phyloP scores from a whole-genome alignment of 2,797 vertebrate species.

The Lepilemur septentrionalis region DNA sequence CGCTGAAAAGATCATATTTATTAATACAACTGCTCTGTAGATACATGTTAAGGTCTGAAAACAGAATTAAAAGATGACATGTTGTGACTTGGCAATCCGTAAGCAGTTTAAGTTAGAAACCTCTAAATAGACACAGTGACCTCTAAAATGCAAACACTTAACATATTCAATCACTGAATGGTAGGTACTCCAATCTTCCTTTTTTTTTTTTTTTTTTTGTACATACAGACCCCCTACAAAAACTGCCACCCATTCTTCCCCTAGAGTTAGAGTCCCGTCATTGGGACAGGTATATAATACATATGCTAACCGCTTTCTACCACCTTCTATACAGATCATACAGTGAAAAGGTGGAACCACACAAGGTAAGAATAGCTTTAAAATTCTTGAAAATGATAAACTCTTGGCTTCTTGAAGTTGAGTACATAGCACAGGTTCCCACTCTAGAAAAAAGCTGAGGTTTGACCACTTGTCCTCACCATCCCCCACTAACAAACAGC shows the following conservation, averaged over 20 bases:
- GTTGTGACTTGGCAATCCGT: neutral
- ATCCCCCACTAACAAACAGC: neutral
- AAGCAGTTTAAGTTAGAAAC: conserved; percentile 20
- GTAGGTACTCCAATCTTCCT: neutral
- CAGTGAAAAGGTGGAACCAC: neutral
- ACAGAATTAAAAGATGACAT: conserved; percentile 27
- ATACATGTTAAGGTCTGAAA: conserved; percentile 36
- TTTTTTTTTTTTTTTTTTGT: neutral
- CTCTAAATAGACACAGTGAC: neutral
- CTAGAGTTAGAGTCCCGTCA: neutral
- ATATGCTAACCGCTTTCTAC: neutral
- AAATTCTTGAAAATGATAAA: conserved; percentile 13
- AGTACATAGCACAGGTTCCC: neutral
- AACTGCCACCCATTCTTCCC: neutral
- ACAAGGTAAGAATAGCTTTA: neutral
- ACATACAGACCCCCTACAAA: neutral
- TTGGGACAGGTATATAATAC: neutral
- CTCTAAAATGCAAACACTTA: neutral
- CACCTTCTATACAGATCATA: neutral
- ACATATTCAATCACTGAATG: neutral
- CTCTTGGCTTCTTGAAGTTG: neutral
- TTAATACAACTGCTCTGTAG: neutral
- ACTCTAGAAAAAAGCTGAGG: neutral
- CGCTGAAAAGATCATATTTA: conserved; percentile 50
- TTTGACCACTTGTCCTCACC: neutral